Evolutionary conservation across 2,113 vertebrate species (phyloP), one percentile per base, ranked within the genome.

Genomic region (Gorilla gorilla): DNA sequence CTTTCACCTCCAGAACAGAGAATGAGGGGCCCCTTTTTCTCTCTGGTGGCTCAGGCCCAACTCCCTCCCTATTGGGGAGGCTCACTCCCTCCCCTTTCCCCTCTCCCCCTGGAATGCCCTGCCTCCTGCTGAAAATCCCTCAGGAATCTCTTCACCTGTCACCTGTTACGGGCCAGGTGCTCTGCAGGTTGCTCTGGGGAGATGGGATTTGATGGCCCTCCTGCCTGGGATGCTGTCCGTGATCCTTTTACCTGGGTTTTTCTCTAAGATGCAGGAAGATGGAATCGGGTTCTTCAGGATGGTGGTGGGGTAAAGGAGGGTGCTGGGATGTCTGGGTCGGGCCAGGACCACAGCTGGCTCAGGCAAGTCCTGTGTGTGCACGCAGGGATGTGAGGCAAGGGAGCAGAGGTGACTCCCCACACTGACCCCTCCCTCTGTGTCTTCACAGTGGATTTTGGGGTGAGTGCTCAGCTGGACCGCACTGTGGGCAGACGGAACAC

Each of bases 401-500:
- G 14, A 68, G 5, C 40, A 9, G 25, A 12, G 5, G 1, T 23
- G 66, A 3, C 17, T 11, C 64, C 14, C 55, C 0, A 0, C 25
- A 22, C 32, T 72, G 55, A 93, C 12, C 38, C 68, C 61, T 50
- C 18, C 11, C 20, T 23, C 13, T 52, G 6, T 48, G 22, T 68
- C 70, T 79, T 93, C 61, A 27, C 94, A 99, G 99, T 99, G 97
- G 99, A 99, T 94, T 99, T 99, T 94, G 99, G 99, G 1, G 99
- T 99, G 91, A 99, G 99, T 5, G 99, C 99, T 64, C 99, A 99
- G 98, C 97, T 99, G 98, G 99, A 99, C 97, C 98, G 99, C 76
- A 99, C 99, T 0, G 99, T 99, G 48, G 99, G 99, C 4, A 99
- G 99, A 35, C 98, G 99, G 90, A 99, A 99, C 98, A 99, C 99